These are phyloP conservation scores for Tachuris rubrigastra DNA, from an alignment of 2,113 vertebrate species.

Conservation along the genomic window DNA sequence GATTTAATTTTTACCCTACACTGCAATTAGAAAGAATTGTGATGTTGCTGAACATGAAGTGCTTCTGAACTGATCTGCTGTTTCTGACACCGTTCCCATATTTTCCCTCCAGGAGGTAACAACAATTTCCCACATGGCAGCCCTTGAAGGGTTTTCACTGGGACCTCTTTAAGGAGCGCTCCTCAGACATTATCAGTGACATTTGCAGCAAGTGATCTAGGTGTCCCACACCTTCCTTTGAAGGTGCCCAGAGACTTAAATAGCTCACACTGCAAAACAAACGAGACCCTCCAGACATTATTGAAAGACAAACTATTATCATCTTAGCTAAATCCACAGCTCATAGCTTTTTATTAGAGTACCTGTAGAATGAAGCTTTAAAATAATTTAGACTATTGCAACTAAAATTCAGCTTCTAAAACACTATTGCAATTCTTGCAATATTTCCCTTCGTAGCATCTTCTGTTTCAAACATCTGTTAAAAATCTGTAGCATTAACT, in stretches of 20 bases:
- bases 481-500: conserved; percentile 54
- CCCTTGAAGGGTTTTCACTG: background rate
- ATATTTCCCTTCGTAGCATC: conserved; percentile 4
- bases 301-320: conserved; percentile 8
- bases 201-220: background rate
- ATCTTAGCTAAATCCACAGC: background rate
- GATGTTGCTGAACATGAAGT: background rate
- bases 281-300: background rate
- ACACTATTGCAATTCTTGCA: background rate
- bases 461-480: conserved; percentile 56
- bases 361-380: background rate
- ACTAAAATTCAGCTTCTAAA: conserved; percentile 30
- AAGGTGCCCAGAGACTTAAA: background rate
- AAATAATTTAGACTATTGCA: background rate
- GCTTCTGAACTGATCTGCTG: background rate
- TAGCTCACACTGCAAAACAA: background rate
- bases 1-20: background rate
- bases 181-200: background rate
- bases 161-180: background rate
- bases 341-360: background rate
- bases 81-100: background rate
- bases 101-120: background rate
- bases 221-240: background rate
- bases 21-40: background rate
- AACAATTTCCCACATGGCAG: background rate